Conservation (phyloP, 35 echinoderm and acorn worm species). For the Chiridota heheva region DNA sequence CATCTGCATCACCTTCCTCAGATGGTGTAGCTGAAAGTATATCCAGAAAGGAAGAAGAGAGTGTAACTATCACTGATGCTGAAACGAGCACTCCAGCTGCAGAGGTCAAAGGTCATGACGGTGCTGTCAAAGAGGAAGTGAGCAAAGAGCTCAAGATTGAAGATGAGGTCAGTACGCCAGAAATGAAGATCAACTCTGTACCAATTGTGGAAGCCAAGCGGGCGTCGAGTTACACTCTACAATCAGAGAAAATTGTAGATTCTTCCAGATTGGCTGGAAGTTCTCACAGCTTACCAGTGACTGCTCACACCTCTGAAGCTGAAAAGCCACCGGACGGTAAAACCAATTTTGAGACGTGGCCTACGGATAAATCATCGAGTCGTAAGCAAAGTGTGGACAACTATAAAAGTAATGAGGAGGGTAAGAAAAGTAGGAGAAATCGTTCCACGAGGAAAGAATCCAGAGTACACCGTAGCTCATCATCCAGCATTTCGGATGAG, state of each 20-base stretch:
- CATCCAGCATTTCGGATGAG: slow-evolving; percentile 64
- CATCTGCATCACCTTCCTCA: slow-evolving; percentile 38
- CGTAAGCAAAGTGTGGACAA: too few relatives aligned
- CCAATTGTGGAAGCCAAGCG: slow-evolving; percentile 17
- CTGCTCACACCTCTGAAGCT: too few relatives aligned
- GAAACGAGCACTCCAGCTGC: background rate
- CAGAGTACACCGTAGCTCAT: background rate
- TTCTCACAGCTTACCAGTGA: slow-evolving; percentile 69
- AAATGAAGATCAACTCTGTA: slow-evolving; percentile 8
- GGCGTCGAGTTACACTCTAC: slow-evolving; percentile 44
- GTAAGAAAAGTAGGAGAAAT: background rate
- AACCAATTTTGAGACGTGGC: too few relatives aligned
- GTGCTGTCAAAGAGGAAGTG: too few relatives aligned
- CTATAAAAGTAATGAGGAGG: background rate
- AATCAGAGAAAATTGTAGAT: slow-evolving; percentile 40
- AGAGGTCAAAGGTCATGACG: slow-evolving; percentile 8
- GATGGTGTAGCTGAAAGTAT: too few relatives aligned
- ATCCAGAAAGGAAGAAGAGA: too few relatives aligned
- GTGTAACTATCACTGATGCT: too few relatives aligned
- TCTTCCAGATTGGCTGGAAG: slow-evolving; percentile 48
- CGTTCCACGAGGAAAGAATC: background rate
- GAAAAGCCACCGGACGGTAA: too few relatives aligned
- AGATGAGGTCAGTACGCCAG: background rate
- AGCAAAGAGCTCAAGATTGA: background rate
- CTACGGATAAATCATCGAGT: too few relatives aligned